Percentiles rank a stretch among this genome's conserved stretches.
Evolutionary conservation across 2,113 vertebrate genomes (phyloP).

Genomic region (Grammomys dolichurus): DNA sequence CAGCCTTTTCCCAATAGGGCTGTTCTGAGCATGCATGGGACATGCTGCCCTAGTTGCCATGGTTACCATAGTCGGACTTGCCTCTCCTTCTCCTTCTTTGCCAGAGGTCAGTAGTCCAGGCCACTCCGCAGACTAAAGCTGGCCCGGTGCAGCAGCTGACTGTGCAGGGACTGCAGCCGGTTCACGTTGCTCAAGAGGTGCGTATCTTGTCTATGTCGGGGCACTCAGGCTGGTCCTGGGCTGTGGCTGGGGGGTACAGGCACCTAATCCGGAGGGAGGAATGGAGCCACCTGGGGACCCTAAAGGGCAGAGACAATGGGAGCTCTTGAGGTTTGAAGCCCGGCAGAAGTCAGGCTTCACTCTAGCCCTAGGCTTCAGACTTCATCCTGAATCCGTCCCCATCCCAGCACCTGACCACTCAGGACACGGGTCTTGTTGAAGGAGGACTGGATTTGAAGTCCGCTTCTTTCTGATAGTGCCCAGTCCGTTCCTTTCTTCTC

Average conservation of each 20-base stretch:
- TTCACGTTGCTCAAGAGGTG: constrained; percentile 93
- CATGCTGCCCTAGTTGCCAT: background rate
- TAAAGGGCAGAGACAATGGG: background rate
- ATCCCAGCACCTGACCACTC: background rate
- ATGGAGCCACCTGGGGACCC: background rate
- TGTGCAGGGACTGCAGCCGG: constrained; percentile 91
- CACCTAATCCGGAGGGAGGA: constrained; percentile 13
- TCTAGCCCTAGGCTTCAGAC: background rate
- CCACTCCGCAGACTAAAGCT: constrained; percentile 90
- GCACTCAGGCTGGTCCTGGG: background rate
- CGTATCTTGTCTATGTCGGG: background rate
- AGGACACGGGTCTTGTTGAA: constrained; percentile 37
- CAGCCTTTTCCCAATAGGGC: background rate
- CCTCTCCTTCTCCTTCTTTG: constrained; percentile 63
- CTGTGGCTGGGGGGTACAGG: background rate
- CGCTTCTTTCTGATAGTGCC: background rate
- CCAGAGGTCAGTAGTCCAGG: constrained; percentile 94
- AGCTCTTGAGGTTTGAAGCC: background rate
- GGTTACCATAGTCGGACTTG: background rate
- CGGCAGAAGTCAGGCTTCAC: background rate
- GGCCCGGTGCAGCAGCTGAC: constrained; percentile 90
- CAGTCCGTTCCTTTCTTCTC: background rate
- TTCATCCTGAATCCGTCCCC: background rate
- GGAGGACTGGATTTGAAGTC: background rate
- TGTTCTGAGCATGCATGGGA: background rate